Conservation (phyloP, 2,888 invertebrate species). For the Rhopalosiphum nymphaeae region DNA sequence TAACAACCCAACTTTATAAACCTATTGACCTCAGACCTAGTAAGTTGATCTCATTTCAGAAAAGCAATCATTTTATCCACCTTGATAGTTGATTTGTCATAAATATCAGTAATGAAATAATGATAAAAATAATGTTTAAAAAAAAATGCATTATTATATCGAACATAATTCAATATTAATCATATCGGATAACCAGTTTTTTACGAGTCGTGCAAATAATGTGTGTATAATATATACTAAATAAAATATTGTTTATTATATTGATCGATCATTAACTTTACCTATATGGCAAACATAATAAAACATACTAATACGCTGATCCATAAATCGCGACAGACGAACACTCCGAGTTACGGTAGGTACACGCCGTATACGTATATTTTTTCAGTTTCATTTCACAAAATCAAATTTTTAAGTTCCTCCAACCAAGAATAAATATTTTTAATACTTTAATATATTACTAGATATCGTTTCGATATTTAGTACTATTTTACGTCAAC, state of each 20-base stretch:
- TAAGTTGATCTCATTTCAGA: conserved; percentile 58
- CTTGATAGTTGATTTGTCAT: conserved; percentile 17
- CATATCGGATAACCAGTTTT: conserved; percentile 28
- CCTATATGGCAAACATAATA: background rate
- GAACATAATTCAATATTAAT: conserved; percentile 41
- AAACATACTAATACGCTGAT: background rate
- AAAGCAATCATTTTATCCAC: conserved; percentile 25
- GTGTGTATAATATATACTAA: background rate
- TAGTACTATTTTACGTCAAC: background rate
- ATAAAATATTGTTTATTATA: conserved; percentile 25
- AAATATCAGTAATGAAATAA: conserved; percentile 5
- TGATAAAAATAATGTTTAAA: background rate
- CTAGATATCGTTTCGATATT: background rate
- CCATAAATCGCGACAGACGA: conserved; percentile 6
- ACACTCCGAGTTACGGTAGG: background rate
- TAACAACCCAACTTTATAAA: conserved; percentile 34
- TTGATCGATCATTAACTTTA: conserved; percentile 5
- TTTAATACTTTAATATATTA: background rate
- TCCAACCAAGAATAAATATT: background rate
- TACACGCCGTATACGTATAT: background rate
- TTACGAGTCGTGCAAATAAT: conserved; percentile 31
- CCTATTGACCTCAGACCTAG: background rate
- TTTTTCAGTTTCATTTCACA: background rate
- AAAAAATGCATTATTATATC: background rate
- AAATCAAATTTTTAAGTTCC: background rate